A percentile compares a stretch with the other conserved stretches of the same genome.
Evolutionary conservation across 92 coral and sea anemone genomes (phyloP).

Genomic region (Diadumene lineata): DNA sequence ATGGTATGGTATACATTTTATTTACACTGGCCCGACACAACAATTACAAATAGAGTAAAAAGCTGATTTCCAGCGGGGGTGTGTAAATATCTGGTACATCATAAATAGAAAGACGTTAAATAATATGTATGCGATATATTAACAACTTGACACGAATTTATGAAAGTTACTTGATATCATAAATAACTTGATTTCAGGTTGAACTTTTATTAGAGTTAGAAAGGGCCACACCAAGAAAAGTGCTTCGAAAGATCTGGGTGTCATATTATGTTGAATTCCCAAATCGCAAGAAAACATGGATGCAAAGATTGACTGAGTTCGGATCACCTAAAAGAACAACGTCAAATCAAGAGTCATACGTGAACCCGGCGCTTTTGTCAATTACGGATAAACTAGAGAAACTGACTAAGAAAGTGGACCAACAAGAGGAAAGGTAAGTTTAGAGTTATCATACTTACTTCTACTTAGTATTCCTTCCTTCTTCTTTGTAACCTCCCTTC

Average conservation of each 20-base stretch:
- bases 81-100: no score
- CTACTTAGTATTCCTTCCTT: no score
- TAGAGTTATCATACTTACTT: neutral
- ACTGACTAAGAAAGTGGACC: conserved; percentile 69
- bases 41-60: no score
- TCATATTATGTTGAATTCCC: conserved; percentile 82
- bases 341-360: conserved; percentile 71
- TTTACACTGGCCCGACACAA: no score
- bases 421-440: conserved; percentile 81
- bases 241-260: conserved; percentile 75
- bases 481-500: no score
- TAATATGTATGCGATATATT: no score
- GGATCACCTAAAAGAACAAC: conserved; percentile 83
- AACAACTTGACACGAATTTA: no score
- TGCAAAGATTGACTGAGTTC: conserved; percentile 75
- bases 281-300: conserved; percentile 77
- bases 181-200: conserved; percentile 57
- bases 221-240: conserved; percentile 80
- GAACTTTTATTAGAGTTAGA: conserved; percentile 81
- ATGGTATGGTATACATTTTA: no score
- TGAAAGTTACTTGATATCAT: no score
- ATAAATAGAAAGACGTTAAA: no score
- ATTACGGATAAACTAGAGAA: conserved; percentile 60
- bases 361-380: conserved; percentile 71
- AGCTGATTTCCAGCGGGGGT: no score